These are phyloP conservation scores for Nettapus auritus DNA, from an alignment of 2,113 vertebrate genomes.

Conservation along the genomic window DNA sequence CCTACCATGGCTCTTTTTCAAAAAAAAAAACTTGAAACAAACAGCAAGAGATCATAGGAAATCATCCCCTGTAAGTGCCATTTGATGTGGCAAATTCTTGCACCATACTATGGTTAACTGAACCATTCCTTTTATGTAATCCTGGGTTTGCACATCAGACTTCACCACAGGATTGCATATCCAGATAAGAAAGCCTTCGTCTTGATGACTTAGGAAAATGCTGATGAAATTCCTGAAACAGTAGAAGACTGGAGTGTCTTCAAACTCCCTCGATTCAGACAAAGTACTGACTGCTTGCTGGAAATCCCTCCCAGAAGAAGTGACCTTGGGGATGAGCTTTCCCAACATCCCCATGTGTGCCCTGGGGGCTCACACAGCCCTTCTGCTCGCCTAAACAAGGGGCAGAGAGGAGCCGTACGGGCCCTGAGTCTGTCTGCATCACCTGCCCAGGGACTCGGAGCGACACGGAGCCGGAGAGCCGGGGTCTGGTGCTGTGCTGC, in stretches of 20 bases:
- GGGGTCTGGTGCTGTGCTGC: not conserved
- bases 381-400: not conserved
- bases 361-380: not conserved
- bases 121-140: slow-evolving; percentile 30
- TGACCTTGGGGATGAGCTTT: not conserved
- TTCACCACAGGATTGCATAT: slow-evolving; percentile 38
- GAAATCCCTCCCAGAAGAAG: slow-evolving; percentile 1
- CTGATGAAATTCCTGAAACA: slow-evolving; percentile 49
- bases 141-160: slow-evolving; percentile 28
- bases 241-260: slow-evolving; percentile 11
- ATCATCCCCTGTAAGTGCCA: not conserved
- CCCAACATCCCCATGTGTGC: not conserved
- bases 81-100: slow-evolving; percentile 68
- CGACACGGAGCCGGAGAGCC: not conserved
- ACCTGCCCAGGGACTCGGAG: not conserved
- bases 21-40: slow-evolving; percentile 29
- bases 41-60: slow-evolving; percentile 16
- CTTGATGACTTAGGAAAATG: not conserved
- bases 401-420: not conserved
- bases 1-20: slow-evolving; percentile 51
- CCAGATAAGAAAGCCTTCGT: slow-evolving; percentile 57
- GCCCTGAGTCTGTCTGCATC: not conserved
- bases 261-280: not conserved
- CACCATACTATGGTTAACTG: slow-evolving; percentile 54
- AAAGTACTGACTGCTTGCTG: not conserved